These are phyloP conservation scores for Prosapia bicincta DNA, from an alignment of 2,888 invertebrate species.

Conservation along the genomic window DNA sequence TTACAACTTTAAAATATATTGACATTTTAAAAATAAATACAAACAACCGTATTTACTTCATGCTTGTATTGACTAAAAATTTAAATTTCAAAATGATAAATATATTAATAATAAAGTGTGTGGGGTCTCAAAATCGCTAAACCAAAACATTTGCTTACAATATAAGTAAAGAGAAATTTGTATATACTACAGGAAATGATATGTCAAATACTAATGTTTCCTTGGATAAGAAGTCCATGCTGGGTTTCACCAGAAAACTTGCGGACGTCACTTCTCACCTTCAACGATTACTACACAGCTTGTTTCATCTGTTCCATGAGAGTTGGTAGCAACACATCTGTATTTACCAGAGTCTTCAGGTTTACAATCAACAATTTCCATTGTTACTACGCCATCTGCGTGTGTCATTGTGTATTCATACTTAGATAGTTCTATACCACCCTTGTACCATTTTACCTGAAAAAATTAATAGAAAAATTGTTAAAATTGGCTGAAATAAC, in stretches of 20 bases:
- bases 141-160: too few species aligned
- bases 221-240: background rate
- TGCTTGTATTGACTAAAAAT: too few species aligned
- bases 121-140: too few species aligned
- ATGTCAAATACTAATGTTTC: background rate
- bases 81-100: too few species aligned
- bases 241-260: background rate
- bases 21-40: too few species aligned
- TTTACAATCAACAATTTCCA: constrained; percentile 94
- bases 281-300: constrained; percentile 94
- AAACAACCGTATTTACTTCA: too few species aligned
- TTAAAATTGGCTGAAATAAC: too few species aligned
- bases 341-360: constrained; percentile 97
- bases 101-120: too few species aligned
- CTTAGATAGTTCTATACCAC: constrained; percentile 85
- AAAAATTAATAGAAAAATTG: too few species aligned
- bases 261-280: constrained; percentile 54
- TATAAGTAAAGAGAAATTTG: background rate
- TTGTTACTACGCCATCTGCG: constrained; percentile 92
- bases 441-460: constrained; percentile 68
- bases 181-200: background rate
- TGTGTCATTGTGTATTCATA: constrained; percentile 88
- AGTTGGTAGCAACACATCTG: constrained; percentile 88
- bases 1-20: too few species aligned
- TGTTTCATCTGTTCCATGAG: constrained; percentile 93